phyloP scores from a whole-genome alignment of 2,797 vertebrate species.

The Pelobates cultripes region DNA sequence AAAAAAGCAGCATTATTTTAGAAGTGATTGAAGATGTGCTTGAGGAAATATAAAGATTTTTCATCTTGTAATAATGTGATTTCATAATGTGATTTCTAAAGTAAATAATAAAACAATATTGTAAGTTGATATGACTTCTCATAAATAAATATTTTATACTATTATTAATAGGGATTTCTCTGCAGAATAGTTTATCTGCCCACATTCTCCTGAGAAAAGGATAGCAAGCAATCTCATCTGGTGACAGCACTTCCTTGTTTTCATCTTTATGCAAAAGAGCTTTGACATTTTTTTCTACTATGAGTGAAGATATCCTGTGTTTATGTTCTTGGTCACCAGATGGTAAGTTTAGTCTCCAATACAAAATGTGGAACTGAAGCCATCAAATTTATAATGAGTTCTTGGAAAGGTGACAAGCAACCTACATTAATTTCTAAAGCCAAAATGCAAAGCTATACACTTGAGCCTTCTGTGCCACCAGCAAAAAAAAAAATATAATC shows the following conservation, averaged over 20 bases:
- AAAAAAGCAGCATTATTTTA: too few species aligned
- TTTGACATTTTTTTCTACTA: neutral
- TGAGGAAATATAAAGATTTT: too few species aligned
- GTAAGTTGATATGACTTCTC: too few species aligned
- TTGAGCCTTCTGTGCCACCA: neutral
- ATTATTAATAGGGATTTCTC: too few species aligned
- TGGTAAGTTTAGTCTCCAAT: neutral
- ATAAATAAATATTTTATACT: too few species aligned
- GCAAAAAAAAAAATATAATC: neutral
- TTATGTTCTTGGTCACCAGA: slow-evolving; percentile 2
- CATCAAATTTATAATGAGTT: neutral
- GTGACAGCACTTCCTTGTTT: neutral
- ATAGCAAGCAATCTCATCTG: neutral
- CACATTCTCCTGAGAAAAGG: neutral
- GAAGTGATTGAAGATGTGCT: too few species aligned
- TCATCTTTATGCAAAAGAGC: neutral
- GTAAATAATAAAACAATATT: too few species aligned
- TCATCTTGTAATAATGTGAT: too few species aligned
- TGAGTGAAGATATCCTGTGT: neutral
- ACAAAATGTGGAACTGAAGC: slow-evolving; percentile 3
- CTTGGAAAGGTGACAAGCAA: neutral
- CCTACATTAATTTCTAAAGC: neutral
- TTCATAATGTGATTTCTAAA: too few species aligned
- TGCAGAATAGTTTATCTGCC: neutral
- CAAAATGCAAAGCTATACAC: neutral